Percentiles rank a stretch among this genome's conserved stretches.
Evolutionary conservation across 2,797 vertebrate species (phyloP).

Genomic region (Catamblyrhynchus diadema): DNA sequence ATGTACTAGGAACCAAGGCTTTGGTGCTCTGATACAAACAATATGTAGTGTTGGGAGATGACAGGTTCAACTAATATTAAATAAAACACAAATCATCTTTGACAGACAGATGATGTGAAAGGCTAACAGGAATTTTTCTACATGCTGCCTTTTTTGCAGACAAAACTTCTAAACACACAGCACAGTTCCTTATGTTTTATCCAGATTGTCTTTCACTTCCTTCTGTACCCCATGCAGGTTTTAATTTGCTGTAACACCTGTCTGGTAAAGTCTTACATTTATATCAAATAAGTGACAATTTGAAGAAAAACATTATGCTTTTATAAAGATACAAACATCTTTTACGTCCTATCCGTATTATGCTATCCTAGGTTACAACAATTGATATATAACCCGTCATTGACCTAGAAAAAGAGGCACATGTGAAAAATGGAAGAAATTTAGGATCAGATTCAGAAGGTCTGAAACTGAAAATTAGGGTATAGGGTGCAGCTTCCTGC

Average conservation of each 20-base stretch:
- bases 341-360: background rate
- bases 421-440: background rate
- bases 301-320: background rate
- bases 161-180: background rate
- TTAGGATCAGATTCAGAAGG: background rate
- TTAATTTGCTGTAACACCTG: background rate
- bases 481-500: background rate
- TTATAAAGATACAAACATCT: background rate
- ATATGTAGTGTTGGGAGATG: background rate
- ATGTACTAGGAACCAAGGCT: background rate
- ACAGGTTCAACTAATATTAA: background rate
- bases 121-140: background rate
- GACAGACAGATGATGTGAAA: background rate
- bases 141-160: background rate
- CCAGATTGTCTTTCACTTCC: background rate
- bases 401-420: background rate
- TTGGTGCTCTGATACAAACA: background rate
- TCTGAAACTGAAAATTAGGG: background rate
- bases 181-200: background rate
- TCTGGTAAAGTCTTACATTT: background rate
- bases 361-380: background rate
- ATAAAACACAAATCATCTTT: background rate
- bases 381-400: background rate
- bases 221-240: background rate
- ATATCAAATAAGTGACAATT: background rate